These are phyloP conservation scores for Holothuria glaberrima DNA, from an alignment of 35 echinoderm and acorn worm genomes.

Conservation along the genomic window DNA sequence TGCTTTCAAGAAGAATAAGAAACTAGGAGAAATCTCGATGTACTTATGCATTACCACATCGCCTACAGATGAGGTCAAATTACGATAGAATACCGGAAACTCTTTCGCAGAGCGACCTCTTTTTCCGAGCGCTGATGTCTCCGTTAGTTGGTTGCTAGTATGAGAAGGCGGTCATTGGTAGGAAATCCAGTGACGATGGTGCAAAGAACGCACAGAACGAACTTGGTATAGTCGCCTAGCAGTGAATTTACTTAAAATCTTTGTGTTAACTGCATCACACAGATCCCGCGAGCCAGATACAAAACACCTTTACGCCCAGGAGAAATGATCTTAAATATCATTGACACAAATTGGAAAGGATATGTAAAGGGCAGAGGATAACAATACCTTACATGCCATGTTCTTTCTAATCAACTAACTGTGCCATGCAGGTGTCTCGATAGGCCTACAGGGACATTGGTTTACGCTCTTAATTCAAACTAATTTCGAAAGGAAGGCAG, in stretches of 20 bases:
- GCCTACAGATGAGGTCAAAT: too few species aligned
- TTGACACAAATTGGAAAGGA: constrained; percentile 49
- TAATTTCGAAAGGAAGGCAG: neutral
- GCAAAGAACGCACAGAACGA: neutral
- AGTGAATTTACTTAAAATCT: neutral
- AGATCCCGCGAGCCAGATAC: constrained; percentile 26
- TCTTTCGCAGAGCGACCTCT: too few species aligned
- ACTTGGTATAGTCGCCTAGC: too few species aligned
- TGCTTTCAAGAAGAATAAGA: too few species aligned
- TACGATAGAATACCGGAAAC: too few species aligned
- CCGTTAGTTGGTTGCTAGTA: too few species aligned
- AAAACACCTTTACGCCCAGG: constrained; percentile 43
- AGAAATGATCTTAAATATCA: constrained; percentile 9
- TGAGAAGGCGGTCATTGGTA: too few species aligned
- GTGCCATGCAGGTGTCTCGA: constrained; percentile 23
- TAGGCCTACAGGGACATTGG: constrained; percentile 41
- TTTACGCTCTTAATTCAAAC: constrained; percentile 3
- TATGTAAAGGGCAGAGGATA: neutral
- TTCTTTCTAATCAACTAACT: constrained; percentile 5
- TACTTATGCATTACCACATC: too few species aligned
- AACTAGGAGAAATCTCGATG: too few species aligned
- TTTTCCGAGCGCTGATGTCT: too few species aligned
- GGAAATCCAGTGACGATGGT: neutral
- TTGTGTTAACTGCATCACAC: neutral
- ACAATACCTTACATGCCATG: neutral